Conservation (phyloP, 2,113 vertebrate species). For the Brienomyrus longianalis region DNA sequence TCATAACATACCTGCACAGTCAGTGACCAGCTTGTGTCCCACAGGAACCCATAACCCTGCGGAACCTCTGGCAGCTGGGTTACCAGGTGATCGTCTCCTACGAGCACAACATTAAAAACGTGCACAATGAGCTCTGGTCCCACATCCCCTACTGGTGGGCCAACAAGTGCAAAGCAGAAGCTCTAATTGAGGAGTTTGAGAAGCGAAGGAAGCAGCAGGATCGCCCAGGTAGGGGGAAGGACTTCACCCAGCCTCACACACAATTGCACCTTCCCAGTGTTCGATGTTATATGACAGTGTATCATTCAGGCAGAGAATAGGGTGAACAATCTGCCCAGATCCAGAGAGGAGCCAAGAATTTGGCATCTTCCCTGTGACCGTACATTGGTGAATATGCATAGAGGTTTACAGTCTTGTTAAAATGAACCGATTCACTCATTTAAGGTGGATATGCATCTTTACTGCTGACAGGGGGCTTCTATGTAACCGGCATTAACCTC, state of each 20-base stretch:
- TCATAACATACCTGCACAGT: not conserved
- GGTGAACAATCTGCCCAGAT: not conserved
- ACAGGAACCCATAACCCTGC: slow-evolving; percentile 56
- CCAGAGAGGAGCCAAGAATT: not conserved
- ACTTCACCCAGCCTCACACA: not conserved
- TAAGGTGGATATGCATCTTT: not conserved
- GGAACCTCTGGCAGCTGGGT: slow-evolving; percentile 56
- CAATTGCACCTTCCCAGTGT: not conserved
- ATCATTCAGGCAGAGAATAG: not conserved
- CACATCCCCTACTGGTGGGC: slow-evolving; percentile 72
- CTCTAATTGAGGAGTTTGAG: slow-evolving; percentile 63
- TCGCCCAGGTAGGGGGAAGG: slow-evolving; percentile 53
- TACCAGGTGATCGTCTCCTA: slow-evolving; percentile 63
- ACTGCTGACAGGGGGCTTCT: slow-evolving; percentile 55
- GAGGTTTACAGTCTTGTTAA: not conserved
- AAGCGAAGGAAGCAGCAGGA: slow-evolving; percentile 49
- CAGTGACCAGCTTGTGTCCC: not conserved
- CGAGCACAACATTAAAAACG: slow-evolving; percentile 46
- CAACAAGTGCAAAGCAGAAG: slow-evolving; percentile 62
- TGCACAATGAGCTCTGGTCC: slow-evolving; percentile 56
- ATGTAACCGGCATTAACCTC: slow-evolving; percentile 68
- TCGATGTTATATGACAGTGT: not conserved
- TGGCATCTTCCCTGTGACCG: not conserved
- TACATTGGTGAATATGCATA: not conserved
- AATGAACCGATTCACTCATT: not conserved